Percentiles rank a stretch among this genome's conserved stretches.
These are phyloP conservation scores for Cydia pomonella DNA, from an alignment of 1,140 invertebrate genomes.

Conservation along the genomic window DNA sequence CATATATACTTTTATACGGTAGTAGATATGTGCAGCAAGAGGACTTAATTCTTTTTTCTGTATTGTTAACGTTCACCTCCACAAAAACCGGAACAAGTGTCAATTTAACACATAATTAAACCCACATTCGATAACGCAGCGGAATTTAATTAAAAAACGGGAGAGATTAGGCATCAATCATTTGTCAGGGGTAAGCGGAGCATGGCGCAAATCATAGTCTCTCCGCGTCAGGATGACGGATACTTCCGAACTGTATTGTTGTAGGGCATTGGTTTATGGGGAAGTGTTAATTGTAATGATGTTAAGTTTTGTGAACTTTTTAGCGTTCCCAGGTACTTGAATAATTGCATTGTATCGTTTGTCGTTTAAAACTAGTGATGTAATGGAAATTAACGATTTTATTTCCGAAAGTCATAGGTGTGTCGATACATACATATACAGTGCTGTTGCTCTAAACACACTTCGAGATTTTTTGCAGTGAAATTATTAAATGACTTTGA, in stretches of 20 bases:
- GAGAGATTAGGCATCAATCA: constrained; percentile 67
- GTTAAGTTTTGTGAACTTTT: neutral
- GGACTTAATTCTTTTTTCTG: neutral
- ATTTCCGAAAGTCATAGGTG: no score
- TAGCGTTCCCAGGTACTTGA: neutral
- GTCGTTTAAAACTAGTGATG: neutral
- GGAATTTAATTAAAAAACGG: constrained; percentile 30
- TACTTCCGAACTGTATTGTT: constrained; percentile 51
- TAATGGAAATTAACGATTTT: neutral
- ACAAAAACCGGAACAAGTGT: constrained; percentile 8
- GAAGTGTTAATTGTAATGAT: constrained; percentile 14
- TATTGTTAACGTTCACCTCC: neutral
- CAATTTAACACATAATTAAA: constrained; percentile 22
- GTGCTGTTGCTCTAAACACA: no score
- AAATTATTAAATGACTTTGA: no score
- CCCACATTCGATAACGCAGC: constrained; percentile 1
- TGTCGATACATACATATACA: no score
- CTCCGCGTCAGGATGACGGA: constrained; percentile 68
- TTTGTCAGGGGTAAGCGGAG: constrained; percentile 65
- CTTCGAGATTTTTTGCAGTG: no score
- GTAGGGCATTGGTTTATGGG: neutral
- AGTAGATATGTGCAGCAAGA: neutral
- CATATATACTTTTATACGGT: no score
- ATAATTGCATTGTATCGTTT: neutral
- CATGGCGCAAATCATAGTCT: constrained; percentile 75